Base-by-base conservation (phyloP, 2,888 invertebrate species). In the Byasa hedistus region DNA sequence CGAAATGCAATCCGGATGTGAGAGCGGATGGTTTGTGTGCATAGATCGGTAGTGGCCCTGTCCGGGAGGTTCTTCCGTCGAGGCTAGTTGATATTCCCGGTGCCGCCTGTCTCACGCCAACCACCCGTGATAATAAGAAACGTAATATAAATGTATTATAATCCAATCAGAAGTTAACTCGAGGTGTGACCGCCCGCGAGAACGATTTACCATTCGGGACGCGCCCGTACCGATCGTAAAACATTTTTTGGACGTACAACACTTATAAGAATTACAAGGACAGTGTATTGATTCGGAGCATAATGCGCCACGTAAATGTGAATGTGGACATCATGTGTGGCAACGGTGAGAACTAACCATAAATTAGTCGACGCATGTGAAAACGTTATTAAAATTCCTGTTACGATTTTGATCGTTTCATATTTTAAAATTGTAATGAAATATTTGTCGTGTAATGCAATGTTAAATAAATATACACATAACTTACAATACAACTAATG, bases 101-200 rank as follows among this genome's bases (percentile, higher is more conserved):
- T 84, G 79, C 81, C 78, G 78, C 81, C 80, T 80, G 86, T 84
- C 87, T 84, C 85, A 84, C 85, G 84, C 86, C 85, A 87, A 89
- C 80, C 81, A 82, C 80, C 83, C 81, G 84, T 83, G 84, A 86
- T 88, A 86, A 87, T 91, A 89, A 88, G 87, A 91, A 90, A 83
- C 80, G 88, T 90, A 89, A 89, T 91, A 86, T 89, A 88, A 89
- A 86, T 85, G 85, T 82, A 91, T 91, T 90, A 91, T 91, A 91
- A 90, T 90, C 91, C 91, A 91, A 91, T 91, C 89, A 91, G 82
- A 81, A 80, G 78, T 80, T 80, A 84, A 82, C 80, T 76, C 79
- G 83, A 83, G 82, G 85, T 84, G 84, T 84, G 90, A 84, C 89
- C 91, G 89, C 88, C 89, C 88, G 86, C 79, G 80, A 79, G 81